Percentiles rank a stretch among this genome's conserved stretches.
Evolutionary conservation across 2,888 invertebrate genomes (phyloP).

Genomic region (Tanytarsus gracilentus): DNA sequence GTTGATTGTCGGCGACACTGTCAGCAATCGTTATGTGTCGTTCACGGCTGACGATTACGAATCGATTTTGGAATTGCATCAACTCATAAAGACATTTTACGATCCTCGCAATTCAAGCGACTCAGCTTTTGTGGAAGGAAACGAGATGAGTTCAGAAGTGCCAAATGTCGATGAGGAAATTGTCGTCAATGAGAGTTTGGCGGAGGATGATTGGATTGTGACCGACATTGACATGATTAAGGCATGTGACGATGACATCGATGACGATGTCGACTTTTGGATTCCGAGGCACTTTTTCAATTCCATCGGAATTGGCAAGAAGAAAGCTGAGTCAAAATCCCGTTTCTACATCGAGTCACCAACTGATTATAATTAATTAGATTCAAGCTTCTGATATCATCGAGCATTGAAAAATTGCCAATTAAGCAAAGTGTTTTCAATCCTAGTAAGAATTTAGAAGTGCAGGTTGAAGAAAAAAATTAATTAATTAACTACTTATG

Average conservation of each 20-base stretch:
- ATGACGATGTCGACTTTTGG: not conserved
- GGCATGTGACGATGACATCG: not conserved
- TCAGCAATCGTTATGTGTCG: not conserved
- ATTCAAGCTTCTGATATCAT: no score
- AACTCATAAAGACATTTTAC: not conserved
- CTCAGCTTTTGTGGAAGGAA: conserved; percentile 1
- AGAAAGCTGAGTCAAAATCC: not conserved
- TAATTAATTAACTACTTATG: no score
- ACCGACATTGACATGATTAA: not conserved
- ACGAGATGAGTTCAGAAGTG: not conserved
- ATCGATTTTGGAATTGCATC: not conserved
- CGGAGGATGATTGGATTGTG: not conserved
- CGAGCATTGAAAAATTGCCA: no score
- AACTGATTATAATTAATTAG: not conserved
- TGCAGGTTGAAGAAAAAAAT: no score
- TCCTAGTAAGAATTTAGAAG: no score
- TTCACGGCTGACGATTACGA: not conserved
- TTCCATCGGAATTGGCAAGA: no score
- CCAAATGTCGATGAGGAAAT: not conserved
- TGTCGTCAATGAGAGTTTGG: not conserved
- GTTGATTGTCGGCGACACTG: not conserved
- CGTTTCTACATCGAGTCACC: conserved; percentile 1
- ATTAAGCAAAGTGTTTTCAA: no score
- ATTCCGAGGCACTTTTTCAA: not conserved
- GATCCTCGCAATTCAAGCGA: conserved; percentile 1